A percentile compares a stretch with the other conserved stretches of the same genome.
phyloP scores from a whole-genome alignment of 2,888 invertebrate species.

The Folsomia candida region DNA sequence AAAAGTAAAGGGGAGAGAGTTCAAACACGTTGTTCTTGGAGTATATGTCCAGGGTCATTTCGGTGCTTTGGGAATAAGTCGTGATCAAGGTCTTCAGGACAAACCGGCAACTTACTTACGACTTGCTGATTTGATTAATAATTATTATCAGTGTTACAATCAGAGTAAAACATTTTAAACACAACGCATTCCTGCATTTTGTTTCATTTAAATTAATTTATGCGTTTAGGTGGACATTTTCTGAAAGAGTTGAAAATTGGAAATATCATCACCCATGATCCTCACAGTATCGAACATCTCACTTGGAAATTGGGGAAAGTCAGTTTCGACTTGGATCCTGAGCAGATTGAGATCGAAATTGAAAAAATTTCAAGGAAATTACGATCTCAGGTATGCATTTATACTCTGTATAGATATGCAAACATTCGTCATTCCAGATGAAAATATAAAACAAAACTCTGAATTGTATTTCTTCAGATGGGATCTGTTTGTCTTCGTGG shows the following conservation, averaged over 20 bases:
- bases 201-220: neutral
- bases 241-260: constrained; percentile 48
- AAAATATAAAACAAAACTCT: neutral
- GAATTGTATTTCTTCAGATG: too few species aligned
- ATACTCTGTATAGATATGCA: neutral
- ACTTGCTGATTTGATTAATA: constrained; percentile 42
- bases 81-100: constrained; percentile 47
- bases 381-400: constrained; percentile 40
- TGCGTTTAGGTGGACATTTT: constrained; percentile 43
- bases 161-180: constrained; percentile 29
- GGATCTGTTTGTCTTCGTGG: neutral
- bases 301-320: constrained; percentile 37
- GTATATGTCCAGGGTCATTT: constrained; percentile 47
- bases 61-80: constrained; percentile 46
- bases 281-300: constrained; percentile 40
- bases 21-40: constrained; percentile 49
- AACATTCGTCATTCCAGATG: neutral
- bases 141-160: constrained; percentile 38
- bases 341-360: constrained; percentile 28
- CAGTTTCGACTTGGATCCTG: constrained; percentile 19
- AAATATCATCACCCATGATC: constrained; percentile 45
- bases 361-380: constrained; percentile 41
- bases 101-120: constrained; percentile 37
- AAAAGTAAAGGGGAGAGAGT: constrained; percentile 43
- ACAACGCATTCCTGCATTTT: neutral